Base-by-base conservation (phyloP, 2,113 vertebrate genomes). In the Raja brachyura region DNA sequence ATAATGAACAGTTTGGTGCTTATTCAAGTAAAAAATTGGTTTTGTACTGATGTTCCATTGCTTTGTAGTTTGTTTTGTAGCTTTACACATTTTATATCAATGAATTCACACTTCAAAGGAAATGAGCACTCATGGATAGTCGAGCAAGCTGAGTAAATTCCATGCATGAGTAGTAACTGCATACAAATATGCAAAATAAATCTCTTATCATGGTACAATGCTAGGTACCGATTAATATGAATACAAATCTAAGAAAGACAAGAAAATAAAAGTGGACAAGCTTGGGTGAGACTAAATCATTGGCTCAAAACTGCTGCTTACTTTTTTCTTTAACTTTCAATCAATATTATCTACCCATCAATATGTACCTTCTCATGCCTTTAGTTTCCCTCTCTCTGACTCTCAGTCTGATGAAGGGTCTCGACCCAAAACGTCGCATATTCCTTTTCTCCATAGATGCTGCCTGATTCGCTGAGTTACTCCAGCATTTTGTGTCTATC, bases 81-180 rank as follows among this genome's bases (percentile, higher is more conserved):
- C 66, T 92, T 74, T 92, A 54, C 90, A 73, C 90, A 92, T 92
- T 92, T 92, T 92, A 92, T 92, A 92, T 70, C 90, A 92, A 74
- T 92, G 68, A 73, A 92, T 74, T 92, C 68, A 92, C 39, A 73
- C 39, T 92, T 48, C 33, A 92, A 28, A 92, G 66, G 39, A 92
- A 92, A 92, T 92, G 68, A 92, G 66, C 90, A 74, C 20, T 20
- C 90, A 74, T 33, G 31, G 90, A 92, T 70, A 92, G 90, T 73
- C 90, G 73, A 54, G 33, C 33, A 74, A 90, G 66, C 66, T 90
- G 66, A 90, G 66, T 54, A 92, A 92, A 73, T 92, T 92, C 33
- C 39, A 54, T 31, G 59, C 83, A 63, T 88, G 83, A n/a, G 59
- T n/a, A 88, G 63, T 31, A 74, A 73, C 22, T 73, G 68, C 11